Evolutionary conservation across 2,797 vertebrate species (phyloP).

Genomic region (Clamator glandarius): DNA sequence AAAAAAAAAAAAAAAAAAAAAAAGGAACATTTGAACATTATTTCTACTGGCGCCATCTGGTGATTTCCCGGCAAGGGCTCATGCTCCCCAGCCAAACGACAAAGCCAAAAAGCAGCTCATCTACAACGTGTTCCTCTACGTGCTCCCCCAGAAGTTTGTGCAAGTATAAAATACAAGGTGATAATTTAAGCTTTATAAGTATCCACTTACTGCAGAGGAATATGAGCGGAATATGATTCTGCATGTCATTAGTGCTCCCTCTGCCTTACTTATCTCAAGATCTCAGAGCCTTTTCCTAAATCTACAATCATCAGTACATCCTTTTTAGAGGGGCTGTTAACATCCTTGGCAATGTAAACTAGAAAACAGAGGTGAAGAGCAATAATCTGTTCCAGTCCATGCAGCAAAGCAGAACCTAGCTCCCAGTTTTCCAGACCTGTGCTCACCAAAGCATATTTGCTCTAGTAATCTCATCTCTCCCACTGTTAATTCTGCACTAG

Average conservation of each 20-base stretch:
- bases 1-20: too few relatives aligned
- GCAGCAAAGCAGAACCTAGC: neutral
- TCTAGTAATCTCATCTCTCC: neutral
- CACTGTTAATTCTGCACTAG: neutral
- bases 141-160: neutral
- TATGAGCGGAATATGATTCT: neutral
- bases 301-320: neutral
- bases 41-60: conserved; percentile 56
- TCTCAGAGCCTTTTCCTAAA: neutral
- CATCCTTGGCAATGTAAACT: neutral
- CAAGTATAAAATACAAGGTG: neutral
- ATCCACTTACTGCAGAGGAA: neutral
- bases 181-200: neutral
- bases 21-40: neutral
- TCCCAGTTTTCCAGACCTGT: neutral
- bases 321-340: neutral
- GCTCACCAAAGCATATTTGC: neutral
- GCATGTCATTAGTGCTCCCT: neutral
- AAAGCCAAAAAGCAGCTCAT: neutral
- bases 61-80: neutral
- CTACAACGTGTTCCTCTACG: neutral
- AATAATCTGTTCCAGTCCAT: neutral
- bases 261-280: neutral
- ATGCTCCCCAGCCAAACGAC: neutral
- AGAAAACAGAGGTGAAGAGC: neutral